Conservation (phyloP, 2,797 vertebrate genomes). For the Austrolebias charrua region DNA sequence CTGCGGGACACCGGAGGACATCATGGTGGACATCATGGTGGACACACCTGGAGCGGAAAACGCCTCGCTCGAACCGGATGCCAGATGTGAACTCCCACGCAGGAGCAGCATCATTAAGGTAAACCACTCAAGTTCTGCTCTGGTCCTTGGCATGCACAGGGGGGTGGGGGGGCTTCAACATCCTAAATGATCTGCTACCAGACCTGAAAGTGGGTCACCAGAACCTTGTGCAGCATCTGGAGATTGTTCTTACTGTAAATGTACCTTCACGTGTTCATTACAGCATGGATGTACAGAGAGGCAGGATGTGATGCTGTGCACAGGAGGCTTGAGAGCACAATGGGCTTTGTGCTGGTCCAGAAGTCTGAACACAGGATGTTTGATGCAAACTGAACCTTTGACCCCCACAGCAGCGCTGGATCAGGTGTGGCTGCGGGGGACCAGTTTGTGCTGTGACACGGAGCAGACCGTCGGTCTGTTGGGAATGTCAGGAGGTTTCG, state of each 20-base stretch:
- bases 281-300: not conserved
- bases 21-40: conserved; percentile 61
- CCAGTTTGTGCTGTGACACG: too few species aligned
- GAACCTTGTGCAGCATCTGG: not conserved
- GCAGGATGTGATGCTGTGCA: not conserved
- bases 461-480: too few species aligned
- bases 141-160: not conserved
- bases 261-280: too few species aligned
- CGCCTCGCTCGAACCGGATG: conserved; percentile 70
- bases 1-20: conserved; percentile 81
- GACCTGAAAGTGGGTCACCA: conserved; percentile 1
- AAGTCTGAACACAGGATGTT: conserved; percentile 4
- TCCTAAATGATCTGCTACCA: too few species aligned
- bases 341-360: conserved; percentile 2
- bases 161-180: too few species aligned
- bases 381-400: not conserved
- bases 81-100: conserved; percentile 88
- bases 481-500: too few species aligned
- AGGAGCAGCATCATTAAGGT: conserved; percentile 98
- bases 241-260: too few species aligned
- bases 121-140: conserved; percentile 28
- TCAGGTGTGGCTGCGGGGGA: not conserved
- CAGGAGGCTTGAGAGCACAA: not conserved
- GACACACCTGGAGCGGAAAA: conserved; percentile 72
- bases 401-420: too few species aligned